Evolutionary conservation across 2,888 invertebrate genomes (phyloP), one percentile per base, ranked within the genome.

Genomic region (Nysson spinosus): DNA sequence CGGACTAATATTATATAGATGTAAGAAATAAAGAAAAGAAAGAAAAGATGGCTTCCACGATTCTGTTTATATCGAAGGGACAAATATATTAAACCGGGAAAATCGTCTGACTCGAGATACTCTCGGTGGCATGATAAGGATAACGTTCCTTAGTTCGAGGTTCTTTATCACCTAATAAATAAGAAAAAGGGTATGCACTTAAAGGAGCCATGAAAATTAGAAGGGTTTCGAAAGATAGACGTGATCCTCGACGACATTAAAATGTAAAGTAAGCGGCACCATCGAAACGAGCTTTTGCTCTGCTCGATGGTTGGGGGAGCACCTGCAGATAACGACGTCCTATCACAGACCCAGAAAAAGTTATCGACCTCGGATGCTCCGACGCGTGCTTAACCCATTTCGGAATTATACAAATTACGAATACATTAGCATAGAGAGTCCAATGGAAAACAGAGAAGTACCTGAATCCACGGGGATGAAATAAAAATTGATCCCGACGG

Each of bases 321-420:
- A 67, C 62, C 68, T 71, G 71, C 73, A 60, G 71, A 68, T 71
- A 72, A 71, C 68, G 71, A 68, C 72, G 58, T 43, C 55, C 68
- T 72, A 71, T 68, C 73, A 51, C 40, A 49, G 7, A 11, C 39
- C 17, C 30, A 42, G 69, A 71, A 71, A 71, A 71, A 71, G 63
- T 71, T 71, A 72, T 71, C 68, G 68, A 72, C 68, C 68, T 35
- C 43, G 64, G 63, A 72, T 50, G 49, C 50, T 44, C 34, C 57
- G 56, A 67, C 39, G 61, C 60, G 57, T 51, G 72, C 68, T 72
- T 75, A 79, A 76, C 72, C 79, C 77, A 79, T 82, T 83, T 78
- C 72, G 64, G 75, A 82, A 83, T 83, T 82, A 83, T 82, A 82
- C 83, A 82, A 81, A 83, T 81, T 78, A 75, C 81, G 51, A 24